Percentiles rank a stretch among this genome's conserved stretches.
Evolutionary conservation across 1,140 invertebrate genomes (phyloP).

Genomic region (Tetragonula clypearis): DNA sequence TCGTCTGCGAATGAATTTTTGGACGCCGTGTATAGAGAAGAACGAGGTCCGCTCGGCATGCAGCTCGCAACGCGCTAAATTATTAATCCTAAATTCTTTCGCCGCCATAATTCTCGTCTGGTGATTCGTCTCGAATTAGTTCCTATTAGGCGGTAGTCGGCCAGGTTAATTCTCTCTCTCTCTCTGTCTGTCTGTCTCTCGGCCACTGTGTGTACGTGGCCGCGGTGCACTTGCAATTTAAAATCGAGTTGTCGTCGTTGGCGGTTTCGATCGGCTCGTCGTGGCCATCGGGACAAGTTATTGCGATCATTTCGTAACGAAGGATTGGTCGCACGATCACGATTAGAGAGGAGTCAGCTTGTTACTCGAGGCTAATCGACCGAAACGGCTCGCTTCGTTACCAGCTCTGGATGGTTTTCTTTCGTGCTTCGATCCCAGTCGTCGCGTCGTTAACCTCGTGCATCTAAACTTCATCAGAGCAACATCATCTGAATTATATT

Average conservation of each 20-base stretch:
- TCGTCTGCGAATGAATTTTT: conserved; percentile 22
- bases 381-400: conserved; percentile 40
- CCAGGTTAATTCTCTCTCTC: conserved; percentile 40
- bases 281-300: conserved; percentile 59
- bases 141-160: conserved; percentile 60
- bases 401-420: neutral
- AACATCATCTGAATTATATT: too few relatives aligned
- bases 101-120: conserved; percentile 55
- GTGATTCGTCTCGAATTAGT: conserved; percentile 67
- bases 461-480: neutral
- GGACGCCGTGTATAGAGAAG: conserved; percentile 23
- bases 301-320: conserved; percentile 61
- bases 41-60: conserved; percentile 28
- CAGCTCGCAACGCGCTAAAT: conserved; percentile 57
- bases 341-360: conserved; percentile 54
- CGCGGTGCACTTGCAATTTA: conserved; percentile 60
- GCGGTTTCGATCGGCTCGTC: conserved; percentile 44
- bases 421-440: conserved; percentile 19
- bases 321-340: conserved; percentile 53
- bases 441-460: neutral
- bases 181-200: neutral
- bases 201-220: conserved; percentile 1
- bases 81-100: conserved; percentile 70
- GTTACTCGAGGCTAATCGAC: conserved; percentile 60
- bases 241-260: conserved; percentile 58